phyloP scores from a whole-genome alignment of 53 echinoderm and acorn worm species.

The Patiria pectinifera region DNA sequence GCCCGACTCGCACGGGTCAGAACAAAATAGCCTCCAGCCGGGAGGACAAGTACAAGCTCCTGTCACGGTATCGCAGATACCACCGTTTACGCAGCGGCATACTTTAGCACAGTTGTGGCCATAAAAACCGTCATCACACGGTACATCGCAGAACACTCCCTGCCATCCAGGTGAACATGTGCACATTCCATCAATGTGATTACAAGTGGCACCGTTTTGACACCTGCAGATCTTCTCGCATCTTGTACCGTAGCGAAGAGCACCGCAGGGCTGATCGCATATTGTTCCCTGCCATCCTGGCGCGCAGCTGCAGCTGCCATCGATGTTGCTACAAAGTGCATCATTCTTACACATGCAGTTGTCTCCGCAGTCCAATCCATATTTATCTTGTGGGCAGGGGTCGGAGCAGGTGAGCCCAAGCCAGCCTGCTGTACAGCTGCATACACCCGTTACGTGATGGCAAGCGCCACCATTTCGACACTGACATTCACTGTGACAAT shows the following conservation, averaged over 20 bases:
- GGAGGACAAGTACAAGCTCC: constrained; percentile 90
- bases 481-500: constrained; percentile 59
- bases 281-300: constrained; percentile 65
- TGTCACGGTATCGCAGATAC: constrained; percentile 82
- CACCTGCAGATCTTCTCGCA: constrained; percentile 81
- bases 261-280: constrained; percentile 64
- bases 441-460: constrained; percentile 61
- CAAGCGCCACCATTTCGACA: constrained; percentile 62
- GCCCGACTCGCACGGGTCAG: constrained; percentile 78
- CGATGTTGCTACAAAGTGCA: constrained; percentile 60
- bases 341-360: constrained; percentile 66
- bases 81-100: constrained; percentile 85
- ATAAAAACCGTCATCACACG: constrained; percentile 80
- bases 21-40: constrained; percentile 83
- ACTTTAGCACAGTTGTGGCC: constrained; percentile 75
- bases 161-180: constrained; percentile 85
- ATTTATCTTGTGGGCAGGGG: constrained; percentile 70
- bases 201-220: constrained; percentile 82
- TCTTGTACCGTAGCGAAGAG: constrained; percentile 65
- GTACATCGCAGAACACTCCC: constrained; percentile 71
- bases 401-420: constrained; percentile 66
- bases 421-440: constrained; percentile 73
- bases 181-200: constrained; percentile 80
- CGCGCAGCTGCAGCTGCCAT: constrained; percentile 64
- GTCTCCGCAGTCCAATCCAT: constrained; percentile 57